Base-by-base conservation (phyloP, 2,888 invertebrate genomes). In the Volucella inanis region DNA sequence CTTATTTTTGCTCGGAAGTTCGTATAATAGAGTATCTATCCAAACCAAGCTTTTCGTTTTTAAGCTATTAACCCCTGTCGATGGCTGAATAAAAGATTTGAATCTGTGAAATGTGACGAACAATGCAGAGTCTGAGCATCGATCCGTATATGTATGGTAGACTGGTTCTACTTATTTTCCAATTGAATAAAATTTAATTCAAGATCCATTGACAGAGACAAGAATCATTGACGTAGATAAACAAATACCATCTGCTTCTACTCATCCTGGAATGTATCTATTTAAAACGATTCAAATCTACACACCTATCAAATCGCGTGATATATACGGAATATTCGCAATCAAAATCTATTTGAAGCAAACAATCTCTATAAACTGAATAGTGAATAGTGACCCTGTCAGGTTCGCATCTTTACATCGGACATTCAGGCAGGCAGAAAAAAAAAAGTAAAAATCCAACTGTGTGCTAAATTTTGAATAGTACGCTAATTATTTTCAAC, bases 401-500 rank as follows among this genome's bases (percentile, higher is more conserved):
- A 61, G 55, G 45, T 39, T 52, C 57, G n/a, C 15, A 61, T 52
- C 77, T 61, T 50, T 75, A 41, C 76, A 70, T 31, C 75, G 49
- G 47, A 71, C 55, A 43, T 18, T 31, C 78, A 38, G 52, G 43
- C 41, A 41, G 10, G 31, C 57, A 22, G 3, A 22, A 15, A 61
- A 50, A 22, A 15, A 61, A 50, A 49, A 59, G 45, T 57, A n/a
- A 50, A 55, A 83, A 72, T 77, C 61, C 54, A 62, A 55, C 54
- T 55, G 82, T 45, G 71, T 57, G 50, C 55, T 62, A 64, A 49
- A 64, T 79, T 22, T 83, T 59, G 47, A 83, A 74, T 68, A 83
- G 55, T 57, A 74, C 68, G 74, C 83, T 79, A 84, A 84, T 84
- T 84, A 84, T 84, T 84, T 70, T 78, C 64, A 57, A 79, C 83